A percentile compares a stretch with the other conserved stretches of the same genome.
Evolutionary conservation across 2,113 vertebrate genomes (phyloP).

Genomic region (Prinia subflava): DNA sequence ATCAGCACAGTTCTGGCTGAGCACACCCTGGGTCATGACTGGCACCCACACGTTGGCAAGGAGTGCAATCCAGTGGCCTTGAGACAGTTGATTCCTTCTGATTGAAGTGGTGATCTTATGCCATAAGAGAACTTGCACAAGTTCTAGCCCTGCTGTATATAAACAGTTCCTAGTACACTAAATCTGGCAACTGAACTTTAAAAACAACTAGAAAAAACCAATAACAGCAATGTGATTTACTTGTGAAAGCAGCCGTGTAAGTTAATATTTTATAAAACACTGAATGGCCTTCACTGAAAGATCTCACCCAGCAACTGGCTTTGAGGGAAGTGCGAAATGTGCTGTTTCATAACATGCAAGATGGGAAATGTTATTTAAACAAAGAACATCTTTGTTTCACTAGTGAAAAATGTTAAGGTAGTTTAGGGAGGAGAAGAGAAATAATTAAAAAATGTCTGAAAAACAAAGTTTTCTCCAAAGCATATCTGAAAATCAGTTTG

Average conservation of each 20-base stretch:
- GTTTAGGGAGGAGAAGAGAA: not conserved
- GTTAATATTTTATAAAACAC: not conserved
- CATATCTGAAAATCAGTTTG: not conserved
- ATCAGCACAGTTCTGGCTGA: not conserved
- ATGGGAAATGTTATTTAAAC: conserved; percentile 19
- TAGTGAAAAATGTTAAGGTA: not conserved
- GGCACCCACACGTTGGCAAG: not conserved
- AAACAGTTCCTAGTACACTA: not conserved
- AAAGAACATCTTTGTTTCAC: conserved; percentile 33
- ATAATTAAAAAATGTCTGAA: not conserved
- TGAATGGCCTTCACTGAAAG: not conserved
- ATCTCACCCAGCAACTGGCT: conserved; percentile 11
- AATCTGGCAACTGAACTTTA: not conserved
- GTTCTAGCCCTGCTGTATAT: not conserved
- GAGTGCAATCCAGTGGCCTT: not conserved
- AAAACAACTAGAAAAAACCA: not conserved
- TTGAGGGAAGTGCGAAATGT: conserved; percentile 18
- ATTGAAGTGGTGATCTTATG: not conserved
- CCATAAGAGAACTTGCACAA: fast-evolving
- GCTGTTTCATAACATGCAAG: conserved; percentile 36
- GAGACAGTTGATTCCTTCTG: not conserved
- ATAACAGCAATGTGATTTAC: not conserved
- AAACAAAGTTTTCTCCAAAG: conserved; percentile 31
- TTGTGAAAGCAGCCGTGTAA: not conserved
- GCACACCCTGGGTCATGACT: not conserved